Percentiles rank a stretch among this genome's conserved stretches.
Evolutionary conservation across 2,797 vertebrate genomes (phyloP).

Genomic region (Selene dorsalis): DNA sequence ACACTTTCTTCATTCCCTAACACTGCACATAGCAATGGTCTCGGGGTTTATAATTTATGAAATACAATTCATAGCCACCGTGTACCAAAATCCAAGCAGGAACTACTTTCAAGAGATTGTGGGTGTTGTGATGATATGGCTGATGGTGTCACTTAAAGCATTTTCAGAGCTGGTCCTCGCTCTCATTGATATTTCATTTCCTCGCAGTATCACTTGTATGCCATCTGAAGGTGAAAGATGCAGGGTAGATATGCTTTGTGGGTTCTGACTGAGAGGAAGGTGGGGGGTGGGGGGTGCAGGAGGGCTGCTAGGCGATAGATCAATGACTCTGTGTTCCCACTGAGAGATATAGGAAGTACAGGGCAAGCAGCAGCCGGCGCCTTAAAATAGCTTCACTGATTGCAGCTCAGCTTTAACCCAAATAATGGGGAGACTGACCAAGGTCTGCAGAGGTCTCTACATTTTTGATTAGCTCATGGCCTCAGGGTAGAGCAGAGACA

Average conservation of each 20-base stretch:
- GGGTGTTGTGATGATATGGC: conserved; percentile 28
- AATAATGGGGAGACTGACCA: conserved; percentile 76
- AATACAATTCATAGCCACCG: conserved; percentile 31
- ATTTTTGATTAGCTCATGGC: conserved; percentile 71
- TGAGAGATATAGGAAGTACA: conserved; percentile 72
- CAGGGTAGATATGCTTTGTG: conserved; percentile 61
- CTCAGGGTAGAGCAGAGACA: conserved; percentile 51
- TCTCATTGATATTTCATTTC: conserved; percentile 58
- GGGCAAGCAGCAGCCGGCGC: conserved; percentile 60
- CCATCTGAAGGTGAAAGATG: conserved; percentile 70
- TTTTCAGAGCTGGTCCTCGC: conserved; percentile 43
- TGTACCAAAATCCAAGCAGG: conserved; percentile 33
- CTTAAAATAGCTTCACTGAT: conserved; percentile 74
- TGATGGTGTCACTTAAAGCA: conserved; percentile 47
- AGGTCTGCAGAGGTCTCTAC: conserved; percentile 70
- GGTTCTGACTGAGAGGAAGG: conserved; percentile 47
- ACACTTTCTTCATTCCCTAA: conserved; percentile 60
- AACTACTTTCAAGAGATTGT: conserved; percentile 27
- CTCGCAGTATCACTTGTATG: conserved; percentile 28
- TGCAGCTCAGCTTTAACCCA: conserved; percentile 75
- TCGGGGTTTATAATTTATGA: conserved; percentile 42
- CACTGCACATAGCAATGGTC: conserved; percentile 46
- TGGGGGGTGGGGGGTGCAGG: conserved; percentile 14
- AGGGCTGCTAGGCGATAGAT: conserved; percentile 71
- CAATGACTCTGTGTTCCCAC: conserved; percentile 74